Evolutionary conservation across 2,113 vertebrate species (phyloP), one percentile per base, ranked within the genome.

Genomic region (Lates calcarifer): DNA sequence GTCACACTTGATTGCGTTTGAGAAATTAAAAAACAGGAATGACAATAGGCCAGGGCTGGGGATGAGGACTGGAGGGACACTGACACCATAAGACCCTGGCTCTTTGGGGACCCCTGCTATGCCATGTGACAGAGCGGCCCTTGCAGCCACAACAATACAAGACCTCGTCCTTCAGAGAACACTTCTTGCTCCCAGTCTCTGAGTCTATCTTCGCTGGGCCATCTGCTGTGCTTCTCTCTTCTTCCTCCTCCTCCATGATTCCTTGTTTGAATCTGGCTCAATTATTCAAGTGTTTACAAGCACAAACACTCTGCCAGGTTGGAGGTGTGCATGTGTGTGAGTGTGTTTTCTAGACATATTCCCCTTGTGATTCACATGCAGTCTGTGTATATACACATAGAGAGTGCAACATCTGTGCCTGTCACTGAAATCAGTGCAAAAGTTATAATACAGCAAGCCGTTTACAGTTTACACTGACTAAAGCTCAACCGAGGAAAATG

Each of bases 121-220:
- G 94, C 95, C 90, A 94, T 92, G 94, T 95, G 96, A 96, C 96
- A 96, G 95, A 96, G 95, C 94, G 94, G 95, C 96, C 96, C 94
- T 96, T 94, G 65, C 92, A 90, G 79, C 93, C 73, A 95, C 95
- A 96, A 97, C 96, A 97, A 97, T 96, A 94, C 94, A 95, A 95
- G 96, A 94, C 93, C 94, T 95, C 93, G 86, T 96, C 95, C 96
- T 96, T 95, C 94, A 95, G 96, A 96, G 95, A 92, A 90, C 94
- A 95, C 95, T 96, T 95, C 95, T 95, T 92, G 95, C 95, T 96
- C 95, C 95, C 94, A 94, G 95, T 96, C 85, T 87, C 90, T 94
- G 94, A 94, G 96, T 96, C 96, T 98, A 98, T 98, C 97, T 97
- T 96, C 96, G 94, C 96, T 93, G 95, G 95, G 97, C 97, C 98